Conservation (phyloP, 2,888 invertebrate species). For the Eucera pruinosa region DNA sequence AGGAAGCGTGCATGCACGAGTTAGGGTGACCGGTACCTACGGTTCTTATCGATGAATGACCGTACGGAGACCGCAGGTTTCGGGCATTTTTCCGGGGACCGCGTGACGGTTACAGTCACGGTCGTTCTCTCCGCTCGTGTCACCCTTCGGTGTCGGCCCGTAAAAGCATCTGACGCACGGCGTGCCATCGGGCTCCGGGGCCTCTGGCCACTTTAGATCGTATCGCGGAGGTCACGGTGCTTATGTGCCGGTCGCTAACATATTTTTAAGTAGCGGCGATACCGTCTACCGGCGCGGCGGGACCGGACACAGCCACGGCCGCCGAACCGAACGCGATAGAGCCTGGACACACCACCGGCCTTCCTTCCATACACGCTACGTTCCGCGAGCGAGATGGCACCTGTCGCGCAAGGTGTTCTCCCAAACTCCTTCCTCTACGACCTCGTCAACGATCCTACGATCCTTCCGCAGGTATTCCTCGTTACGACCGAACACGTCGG, state of each 20-base stretch:
- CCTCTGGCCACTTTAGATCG: conserved; percentile 76
- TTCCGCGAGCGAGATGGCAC: conserved; percentile 76
- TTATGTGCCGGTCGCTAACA: conserved; percentile 82
- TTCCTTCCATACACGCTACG: conserved; percentile 46
- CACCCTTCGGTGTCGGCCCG: conserved; percentile 54
- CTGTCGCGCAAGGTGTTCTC: conserved; percentile 83
- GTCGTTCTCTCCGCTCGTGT: conserved; percentile 60
- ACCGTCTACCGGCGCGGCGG: conserved; percentile 65
- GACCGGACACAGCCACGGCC: conserved; percentile 58
- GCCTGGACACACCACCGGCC: background rate
- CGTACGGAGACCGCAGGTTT: background rate
- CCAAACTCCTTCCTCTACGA: conserved; percentile 62
- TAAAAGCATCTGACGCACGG: conserved; percentile 79
- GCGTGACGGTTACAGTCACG: conserved; percentile 81
- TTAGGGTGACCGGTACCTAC: too few relatives aligned
- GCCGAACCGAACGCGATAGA: conserved; percentile 43
- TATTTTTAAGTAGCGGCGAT: conserved; percentile 81
- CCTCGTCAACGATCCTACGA: conserved; percentile 27
- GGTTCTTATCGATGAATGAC: too few relatives aligned
- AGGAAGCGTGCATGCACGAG: too few relatives aligned
- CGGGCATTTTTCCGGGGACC: conserved; percentile 67
- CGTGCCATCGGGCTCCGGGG: conserved; percentile 58
- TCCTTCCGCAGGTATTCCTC: too few relatives aligned
- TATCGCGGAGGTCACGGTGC: conserved; percentile 84
- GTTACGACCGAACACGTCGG: too few relatives aligned